Conservation (phyloP, 2,888 invertebrate genomes). For the Magallana nippona region DNA sequence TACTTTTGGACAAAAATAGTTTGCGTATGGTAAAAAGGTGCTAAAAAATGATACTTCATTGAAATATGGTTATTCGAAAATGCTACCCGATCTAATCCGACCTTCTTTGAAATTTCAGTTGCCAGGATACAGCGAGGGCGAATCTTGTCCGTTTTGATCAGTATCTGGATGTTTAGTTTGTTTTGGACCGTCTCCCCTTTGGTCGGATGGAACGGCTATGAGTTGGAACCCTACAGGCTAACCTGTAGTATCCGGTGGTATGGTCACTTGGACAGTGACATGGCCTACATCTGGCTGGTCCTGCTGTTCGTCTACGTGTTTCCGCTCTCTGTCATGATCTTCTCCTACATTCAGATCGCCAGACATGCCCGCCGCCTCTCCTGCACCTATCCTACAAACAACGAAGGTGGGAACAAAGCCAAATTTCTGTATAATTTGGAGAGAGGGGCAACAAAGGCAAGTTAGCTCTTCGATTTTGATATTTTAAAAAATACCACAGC, state of each 20-base stretch:
- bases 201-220: constrained; percentile 39
- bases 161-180: constrained; percentile 39
- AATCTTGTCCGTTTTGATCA: constrained; percentile 8
- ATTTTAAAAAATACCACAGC: too few relatives aligned
- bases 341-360: constrained; percentile 28
- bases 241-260: constrained; percentile 41
- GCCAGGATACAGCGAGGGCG: neutral
- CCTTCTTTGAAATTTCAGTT: neutral
- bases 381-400: neutral
- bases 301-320: constrained; percentile 15
- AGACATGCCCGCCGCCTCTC: neutral
- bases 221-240: constrained; percentile 3
- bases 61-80: too few relatives aligned
- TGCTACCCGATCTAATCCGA: neutral
- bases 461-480: neutral
- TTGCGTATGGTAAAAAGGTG: too few relatives aligned
- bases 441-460: constrained; percentile 25
- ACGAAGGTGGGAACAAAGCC: neutral
- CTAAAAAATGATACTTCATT: too few relatives aligned
- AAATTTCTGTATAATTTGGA: constrained; percentile 29
- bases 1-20: too few relatives aligned
- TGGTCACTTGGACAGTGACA: neutral
- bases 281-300: neutral
- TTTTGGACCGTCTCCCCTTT: constrained; percentile 43
- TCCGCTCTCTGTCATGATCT: constrained; percentile 33